phyloP scores from a whole-genome alignment of 92 coral and sea anemone species.

The Porites rus region DNA sequence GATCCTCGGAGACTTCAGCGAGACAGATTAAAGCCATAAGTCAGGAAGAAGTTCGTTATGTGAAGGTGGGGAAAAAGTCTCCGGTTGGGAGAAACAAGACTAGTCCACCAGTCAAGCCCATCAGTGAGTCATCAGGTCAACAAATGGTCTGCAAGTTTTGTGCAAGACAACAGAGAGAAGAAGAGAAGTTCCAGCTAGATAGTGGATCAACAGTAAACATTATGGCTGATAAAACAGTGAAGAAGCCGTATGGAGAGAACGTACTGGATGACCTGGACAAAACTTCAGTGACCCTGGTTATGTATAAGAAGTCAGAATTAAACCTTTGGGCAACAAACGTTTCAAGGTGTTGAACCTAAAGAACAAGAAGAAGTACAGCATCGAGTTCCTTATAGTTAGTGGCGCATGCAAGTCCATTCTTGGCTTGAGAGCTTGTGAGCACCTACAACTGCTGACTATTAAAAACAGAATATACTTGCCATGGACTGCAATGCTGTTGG shows the following conservation, averaged over 20 bases:
- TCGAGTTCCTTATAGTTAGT: constrained; percentile 45
- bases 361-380: constrained; percentile 56
- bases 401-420: background rate
- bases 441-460: no score
- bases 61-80: constrained; percentile 21
- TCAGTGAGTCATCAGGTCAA: constrained; percentile 17
- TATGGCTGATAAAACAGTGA: constrained; percentile 21
- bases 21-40: constrained; percentile 29
- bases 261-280: constrained; percentile 3
- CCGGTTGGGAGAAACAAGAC: constrained; percentile 4
- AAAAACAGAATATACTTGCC: background rate
- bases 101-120: constrained; percentile 6
- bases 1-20: constrained; percentile 22
- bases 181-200: constrained; percentile 55
- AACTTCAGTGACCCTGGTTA: constrained; percentile 26
- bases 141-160: constrained; percentile 57
- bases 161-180: constrained; percentile 46
- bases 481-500: constrained; percentile 36
- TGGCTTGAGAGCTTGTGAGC: no score
- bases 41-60: constrained; percentile 16
- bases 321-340: constrained; percentile 54
- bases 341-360: constrained; percentile 57
- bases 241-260: constrained; percentile 18
- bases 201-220: constrained; percentile 76
- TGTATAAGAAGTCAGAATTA: constrained; percentile 62